A percentile compares a stretch with the other conserved stretches of the same genome.
phyloP scores from a whole-genome alignment of 2,888 invertebrate species.

The Oscheius sp. region DNA sequence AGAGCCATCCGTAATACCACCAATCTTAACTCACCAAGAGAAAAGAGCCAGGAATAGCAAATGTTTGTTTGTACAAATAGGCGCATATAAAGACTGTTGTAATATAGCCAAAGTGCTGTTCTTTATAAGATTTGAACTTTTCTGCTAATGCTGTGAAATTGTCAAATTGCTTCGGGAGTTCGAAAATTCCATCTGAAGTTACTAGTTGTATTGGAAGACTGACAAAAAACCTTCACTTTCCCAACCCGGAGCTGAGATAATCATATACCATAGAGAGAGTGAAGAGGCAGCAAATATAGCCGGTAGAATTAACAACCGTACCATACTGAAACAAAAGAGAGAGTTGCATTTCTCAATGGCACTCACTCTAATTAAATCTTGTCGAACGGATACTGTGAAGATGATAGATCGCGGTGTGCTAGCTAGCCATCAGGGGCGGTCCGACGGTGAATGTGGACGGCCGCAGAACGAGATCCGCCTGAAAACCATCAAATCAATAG shows the following conservation, averaged over 20 bases:
- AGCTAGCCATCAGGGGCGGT: slow-evolving; percentile 31
- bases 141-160: slow-evolving; percentile 68
- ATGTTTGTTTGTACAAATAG: slow-evolving; percentile 77
- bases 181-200: slow-evolving; percentile 56
- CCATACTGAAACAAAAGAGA: slow-evolving; percentile 3
- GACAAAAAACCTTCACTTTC: slow-evolving; percentile 49
- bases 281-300: slow-evolving; percentile 65
- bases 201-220: not conserved
- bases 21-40: slow-evolving; percentile 73
- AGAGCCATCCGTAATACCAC: slow-evolving; percentile 22
- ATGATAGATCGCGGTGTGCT: slow-evolving; percentile 24
- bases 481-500: slow-evolving; percentile 25
- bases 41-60: slow-evolving; percentile 77
- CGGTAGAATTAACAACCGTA: slow-evolving; percentile 65
- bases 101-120: slow-evolving; percentile 73
- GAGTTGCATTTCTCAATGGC: not conserved
- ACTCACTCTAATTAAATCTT: slow-evolving; percentile 20
- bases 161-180: slow-evolving; percentile 68
- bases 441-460: slow-evolving; percentile 25
- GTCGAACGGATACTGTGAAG: slow-evolving; percentile 12
- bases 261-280: slow-evolving; percentile 64
- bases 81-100: slow-evolving; percentile 74
- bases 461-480: slow-evolving; percentile 29
- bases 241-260: slow-evolving; percentile 67
- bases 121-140: slow-evolving; percentile 72